Evolutionary conservation across 2,797 vertebrate genomes (phyloP), one percentile per base, ranked within the genome.

Genomic region (Uromys caudimaculatus): DNA sequence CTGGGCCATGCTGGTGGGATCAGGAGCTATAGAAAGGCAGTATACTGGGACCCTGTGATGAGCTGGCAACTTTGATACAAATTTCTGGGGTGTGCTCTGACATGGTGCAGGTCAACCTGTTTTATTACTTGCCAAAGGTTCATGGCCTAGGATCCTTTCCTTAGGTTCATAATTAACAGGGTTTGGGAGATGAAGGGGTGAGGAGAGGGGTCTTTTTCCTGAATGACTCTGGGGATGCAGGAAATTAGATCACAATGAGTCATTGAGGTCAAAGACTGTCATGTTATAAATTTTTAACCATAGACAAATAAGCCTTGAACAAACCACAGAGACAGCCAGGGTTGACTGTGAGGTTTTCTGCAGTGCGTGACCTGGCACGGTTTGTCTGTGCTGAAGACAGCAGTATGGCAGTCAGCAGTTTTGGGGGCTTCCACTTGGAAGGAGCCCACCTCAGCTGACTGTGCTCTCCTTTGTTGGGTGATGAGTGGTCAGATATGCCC

Each of bases 361-460:
- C 23, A 47, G 84, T 1, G 14, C 38, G 78, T 93, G 95, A 86
- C 86, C 90, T 89, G 92, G 95, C 38, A 0, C 19, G 71, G n/a
- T 41, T 19, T 50, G 16, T 44, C 29, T 3, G 10, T 21, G 78
- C 67, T 60, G 56, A 84, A 88, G 32, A 83, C 38, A 10, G 56
- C 0, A 13, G 56, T 62, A n/a, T 11, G 60, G 76, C 50, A 67
- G 62, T 88, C 81, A 95, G 93, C 81, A 85, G 90, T 54, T 35
- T 86, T 88, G 92, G 17, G 90, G 95, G 93, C 89, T 83, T 97
- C 83, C 71, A 7, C 73, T 89, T 86, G 95, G 95, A 97, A 91
- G 73, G n/a, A 56, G 41, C 56, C 73, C n/a, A 84, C 54, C 8
- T 96, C 97, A 97, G 96, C 92, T 96, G 95, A 97, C 94, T 2